These are phyloP conservation scores for Phoebastria nigripes DNA, from an alignment of 2,797 vertebrate genomes.

Conservation along the genomic window DNA sequence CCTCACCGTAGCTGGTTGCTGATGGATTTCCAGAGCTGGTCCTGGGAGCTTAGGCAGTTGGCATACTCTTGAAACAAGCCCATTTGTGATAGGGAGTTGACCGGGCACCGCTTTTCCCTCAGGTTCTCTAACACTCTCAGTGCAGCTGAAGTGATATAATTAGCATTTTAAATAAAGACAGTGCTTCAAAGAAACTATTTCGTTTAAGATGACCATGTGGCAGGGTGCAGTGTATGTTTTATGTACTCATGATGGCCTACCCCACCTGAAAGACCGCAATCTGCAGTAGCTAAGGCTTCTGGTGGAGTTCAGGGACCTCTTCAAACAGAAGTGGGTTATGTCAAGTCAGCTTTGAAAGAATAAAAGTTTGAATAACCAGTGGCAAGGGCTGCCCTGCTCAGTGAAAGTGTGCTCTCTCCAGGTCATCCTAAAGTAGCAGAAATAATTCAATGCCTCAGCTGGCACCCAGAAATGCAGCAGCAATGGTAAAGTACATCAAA, in stretches of 20 bases:
- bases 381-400: not conserved
- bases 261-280: not conserved
- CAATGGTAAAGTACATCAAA: not conserved
- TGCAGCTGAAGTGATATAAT: not conserved
- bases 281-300: not conserved
- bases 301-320: not conserved
- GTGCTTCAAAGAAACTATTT: not conserved
- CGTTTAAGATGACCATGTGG: not conserved
- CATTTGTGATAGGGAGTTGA: not conserved
- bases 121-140: not conserved
- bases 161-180: not conserved
- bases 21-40: not conserved
- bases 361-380: not conserved
- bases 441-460: accelerated
- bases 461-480: not conserved
- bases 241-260: not conserved
- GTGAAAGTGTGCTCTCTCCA: not conserved
- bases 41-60: not conserved
- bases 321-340: not conserved
- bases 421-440: not conserved
- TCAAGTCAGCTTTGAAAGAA: not conserved
- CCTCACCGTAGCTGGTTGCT: not conserved
- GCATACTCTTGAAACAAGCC: not conserved
- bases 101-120: not conserved
- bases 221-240: not conserved